Base-by-base conservation (phyloP, 2,888 invertebrate genomes). In the Amblyjoppa proteus region DNA sequence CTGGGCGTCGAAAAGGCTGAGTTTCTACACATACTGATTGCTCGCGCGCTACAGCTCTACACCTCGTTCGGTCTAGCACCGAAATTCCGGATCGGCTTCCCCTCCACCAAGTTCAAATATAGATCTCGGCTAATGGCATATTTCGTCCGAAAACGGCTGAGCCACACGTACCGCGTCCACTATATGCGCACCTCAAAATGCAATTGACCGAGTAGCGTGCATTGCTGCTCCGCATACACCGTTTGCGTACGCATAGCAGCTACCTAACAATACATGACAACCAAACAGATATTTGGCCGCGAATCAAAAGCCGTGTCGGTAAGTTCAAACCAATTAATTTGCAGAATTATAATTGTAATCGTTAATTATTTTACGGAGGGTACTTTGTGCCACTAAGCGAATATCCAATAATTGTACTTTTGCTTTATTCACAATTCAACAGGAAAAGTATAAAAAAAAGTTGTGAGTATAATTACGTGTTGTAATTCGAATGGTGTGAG, bases 101-200 rank as follows among this genome's bases (percentile, higher is more conserved):
- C 38, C 53, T 41, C 68, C 68, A 41, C 68, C 68, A 68, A 77
- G 51, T 68, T 77, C 68, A 68, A 53, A 68, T 77, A 77, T 77
- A 68, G 77, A 77, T 77, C 77, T 68, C 77, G 56, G 68, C 77
- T 77, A 77, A 77, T 77, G 77, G 77, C 68, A 77, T 77, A 77
- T 77, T 77, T 77, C 77, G 68, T 53, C 41, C 56, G 77, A 56
- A 77, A 77, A 77, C 41, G 77, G 56, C 56, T 68, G 53, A 77
- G 68, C 68, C 77, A 38, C 68, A 38, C 28, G 38, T 53, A 31
- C 41, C 34, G 11, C 77, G 56, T 38, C 68, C 64, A n/a, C 38
- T 77, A 34, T 61, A 20, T 66, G 51, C 16, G 49, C 25, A 76
- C 53, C 77, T 56, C 77, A 41, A 77, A 68, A 77, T 77, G 77